Evolutionary conservation across 1,140 invertebrate genomes (phyloP), one percentile per base, ranked within the genome.

Genomic region (Pachyrhynchus sulphureomaculatus): DNA sequence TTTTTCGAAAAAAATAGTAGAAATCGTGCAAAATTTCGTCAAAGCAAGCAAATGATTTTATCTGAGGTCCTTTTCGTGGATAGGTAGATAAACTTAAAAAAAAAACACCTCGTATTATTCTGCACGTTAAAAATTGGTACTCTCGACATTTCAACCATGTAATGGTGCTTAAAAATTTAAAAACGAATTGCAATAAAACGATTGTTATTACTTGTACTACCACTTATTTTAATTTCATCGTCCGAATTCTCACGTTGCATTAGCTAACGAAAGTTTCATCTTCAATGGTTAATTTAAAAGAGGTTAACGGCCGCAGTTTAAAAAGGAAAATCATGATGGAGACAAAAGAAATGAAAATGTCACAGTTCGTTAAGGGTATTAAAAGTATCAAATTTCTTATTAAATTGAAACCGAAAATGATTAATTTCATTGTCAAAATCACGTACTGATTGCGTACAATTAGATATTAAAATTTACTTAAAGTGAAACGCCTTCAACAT

Each of bases 401-500:
- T 6, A 9, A 10, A 18, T 41, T 8, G 17, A 9, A 41, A n/a
- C 37, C 8, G 17, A 41, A 41, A 8, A 41, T 41, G 42, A 45
- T 45, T 45, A 45, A 45, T 45, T 21, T 45, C 18, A 45, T 45
- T 45, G 42, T 45, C 42, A 45, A 45, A 21, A 23, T 10, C 42
- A 45, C 47, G 47, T 49, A 49, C 47, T 26, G 26, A 26, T 45
- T 45, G 42, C 42, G 24, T 45, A 45, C 9, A 49, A 4, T 49
- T 49, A 49, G 26, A 49, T 29, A 49, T 49, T 33, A 10, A 49
- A 33, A 29, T 49, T 32, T 33, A 26, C 33, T 49, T 49, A 49
- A 29, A n/a, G 47, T 49, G 47, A 49, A 49, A 49, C 47, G 24
- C 29, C 29, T 49, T 15, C 47, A 4, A 33, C 47, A 49, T 49